Evolutionary conservation across 2,888 invertebrate genomes (phyloP).

Genomic region (Drosophila falleni): DNA sequence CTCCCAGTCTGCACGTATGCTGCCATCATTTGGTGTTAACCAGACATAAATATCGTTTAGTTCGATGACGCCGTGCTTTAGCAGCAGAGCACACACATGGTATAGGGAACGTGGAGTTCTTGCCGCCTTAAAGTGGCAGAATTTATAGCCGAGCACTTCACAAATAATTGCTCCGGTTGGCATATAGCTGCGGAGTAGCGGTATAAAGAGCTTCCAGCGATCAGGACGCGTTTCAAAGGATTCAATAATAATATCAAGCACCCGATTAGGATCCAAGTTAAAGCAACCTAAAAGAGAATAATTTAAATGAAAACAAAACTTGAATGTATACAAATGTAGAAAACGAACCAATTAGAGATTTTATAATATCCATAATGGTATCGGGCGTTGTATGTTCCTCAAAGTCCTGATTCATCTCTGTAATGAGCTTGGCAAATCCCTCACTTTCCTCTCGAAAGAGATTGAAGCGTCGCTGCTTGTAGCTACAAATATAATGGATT

Average conservation of each 20-base stretch:
- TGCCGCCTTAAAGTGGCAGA: constrained; percentile 88
- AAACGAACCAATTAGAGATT: constrained; percentile 94
- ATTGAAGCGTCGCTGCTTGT: constrained; percentile 99
- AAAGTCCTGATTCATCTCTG: constrained; percentile 95
- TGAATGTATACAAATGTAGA: not conserved
- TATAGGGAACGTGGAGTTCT: constrained; percentile 93
- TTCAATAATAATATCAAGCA: constrained; percentile 97
- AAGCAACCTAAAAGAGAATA: constrained; percentile 92
- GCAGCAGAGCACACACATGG: constrained; percentile 94
- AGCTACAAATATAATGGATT: constrained; percentile 88
- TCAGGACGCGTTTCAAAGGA: constrained; percentile 96
- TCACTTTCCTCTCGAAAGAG: constrained; percentile 99
- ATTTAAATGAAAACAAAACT: not conserved
- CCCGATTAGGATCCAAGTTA: constrained; percentile 99
- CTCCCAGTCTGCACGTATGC: constrained; percentile 93
- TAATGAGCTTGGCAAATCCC: constrained; percentile 98
- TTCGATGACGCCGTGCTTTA: constrained; percentile 94
- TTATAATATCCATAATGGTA: constrained; percentile 93
- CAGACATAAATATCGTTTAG: constrained; percentile 96
- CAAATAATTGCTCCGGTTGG: constrained; percentile 94
- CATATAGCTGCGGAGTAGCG: constrained; percentile 94
- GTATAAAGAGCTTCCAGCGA: constrained; percentile 93
- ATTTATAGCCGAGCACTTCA: constrained; percentile 98
- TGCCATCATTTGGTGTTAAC: constrained; percentile 94
- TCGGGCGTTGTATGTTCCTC: constrained; percentile 86